phyloP scores from a whole-genome alignment of 1,140 invertebrate genomes.

The Saccostrea glomerata region DNA sequence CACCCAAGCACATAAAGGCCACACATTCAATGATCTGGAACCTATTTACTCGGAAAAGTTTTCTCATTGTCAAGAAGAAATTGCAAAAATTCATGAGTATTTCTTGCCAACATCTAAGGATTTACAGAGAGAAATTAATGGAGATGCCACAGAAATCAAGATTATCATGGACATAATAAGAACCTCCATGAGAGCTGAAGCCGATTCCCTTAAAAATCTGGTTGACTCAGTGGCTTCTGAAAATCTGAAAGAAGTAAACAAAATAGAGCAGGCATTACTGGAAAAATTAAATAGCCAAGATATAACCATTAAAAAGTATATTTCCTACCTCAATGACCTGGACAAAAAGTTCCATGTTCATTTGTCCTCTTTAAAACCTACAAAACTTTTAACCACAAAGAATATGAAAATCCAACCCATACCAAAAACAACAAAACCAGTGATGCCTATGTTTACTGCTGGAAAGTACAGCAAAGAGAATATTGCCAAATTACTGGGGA shows the following conservation, averaged over 20 bases:
- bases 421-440: background rate
- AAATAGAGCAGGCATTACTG: background rate
- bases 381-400: background rate
- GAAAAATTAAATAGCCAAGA: background rate
- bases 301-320: background rate
- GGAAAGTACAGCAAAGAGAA: background rate
- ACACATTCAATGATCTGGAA: background rate
- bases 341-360: background rate
- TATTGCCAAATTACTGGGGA: background rate
- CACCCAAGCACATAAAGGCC: background rate
- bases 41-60: background rate
- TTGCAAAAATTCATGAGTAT: background rate
- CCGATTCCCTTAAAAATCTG: background rate
- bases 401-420: background rate
- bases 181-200: background rate
- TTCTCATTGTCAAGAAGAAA: background rate
- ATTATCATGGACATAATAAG: background rate
- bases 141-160: background rate
- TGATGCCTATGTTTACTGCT: background rate
- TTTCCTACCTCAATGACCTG: background rate
- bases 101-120: background rate
- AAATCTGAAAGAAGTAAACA: background rate
- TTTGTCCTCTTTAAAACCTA: background rate
- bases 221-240: background rate
- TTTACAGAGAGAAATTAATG: background rate